Evolutionary conservation across 2,797 vertebrate species (phyloP).

Genomic region (Phataginus tetradactyla): DNA sequence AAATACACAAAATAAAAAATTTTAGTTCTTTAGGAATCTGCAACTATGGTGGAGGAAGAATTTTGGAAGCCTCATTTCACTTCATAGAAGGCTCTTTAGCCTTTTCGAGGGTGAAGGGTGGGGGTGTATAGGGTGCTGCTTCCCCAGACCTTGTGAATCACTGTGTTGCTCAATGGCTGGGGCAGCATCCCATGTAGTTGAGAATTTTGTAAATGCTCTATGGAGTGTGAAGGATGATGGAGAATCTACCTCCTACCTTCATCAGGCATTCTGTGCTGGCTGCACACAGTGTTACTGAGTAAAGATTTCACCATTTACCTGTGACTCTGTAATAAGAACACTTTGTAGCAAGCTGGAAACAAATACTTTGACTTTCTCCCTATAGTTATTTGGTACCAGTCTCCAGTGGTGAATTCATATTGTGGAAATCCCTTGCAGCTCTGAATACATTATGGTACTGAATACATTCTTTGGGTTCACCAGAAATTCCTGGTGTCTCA

Average conservation of each 20-base stretch:
- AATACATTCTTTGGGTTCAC: not conserved
- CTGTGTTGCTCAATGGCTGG: not conserved
- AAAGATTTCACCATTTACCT: slow-evolving; percentile 43
- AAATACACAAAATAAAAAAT: not conserved
- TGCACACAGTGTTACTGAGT: not conserved
- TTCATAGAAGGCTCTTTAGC: not conserved
- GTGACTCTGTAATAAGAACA: slow-evolving; percentile 25
- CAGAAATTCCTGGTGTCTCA: slow-evolving; percentile 15
- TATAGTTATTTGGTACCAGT: slow-evolving; percentile 22
- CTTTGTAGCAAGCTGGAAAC: not conserved
- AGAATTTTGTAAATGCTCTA: slow-evolving; percentile 4
- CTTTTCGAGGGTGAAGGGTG: not conserved
- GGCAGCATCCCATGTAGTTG: not conserved
- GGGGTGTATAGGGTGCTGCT: not conserved
- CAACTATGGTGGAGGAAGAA: not conserved
- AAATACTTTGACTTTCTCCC: not conserved
- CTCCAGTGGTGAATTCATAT: not conserved
- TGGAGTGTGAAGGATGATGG: not conserved
- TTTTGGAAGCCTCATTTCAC: not conserved
- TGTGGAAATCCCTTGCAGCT: slow-evolving; percentile 5
- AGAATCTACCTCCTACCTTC: not conserved
- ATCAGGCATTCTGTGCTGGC: not conserved
- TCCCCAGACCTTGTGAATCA: not conserved
- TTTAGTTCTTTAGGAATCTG: not conserved
- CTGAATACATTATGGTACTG: not conserved